Evolutionary conservation across 2,888 invertebrate genomes (phyloP).

Genomic region (Caradrina clavipalpis): DNA sequence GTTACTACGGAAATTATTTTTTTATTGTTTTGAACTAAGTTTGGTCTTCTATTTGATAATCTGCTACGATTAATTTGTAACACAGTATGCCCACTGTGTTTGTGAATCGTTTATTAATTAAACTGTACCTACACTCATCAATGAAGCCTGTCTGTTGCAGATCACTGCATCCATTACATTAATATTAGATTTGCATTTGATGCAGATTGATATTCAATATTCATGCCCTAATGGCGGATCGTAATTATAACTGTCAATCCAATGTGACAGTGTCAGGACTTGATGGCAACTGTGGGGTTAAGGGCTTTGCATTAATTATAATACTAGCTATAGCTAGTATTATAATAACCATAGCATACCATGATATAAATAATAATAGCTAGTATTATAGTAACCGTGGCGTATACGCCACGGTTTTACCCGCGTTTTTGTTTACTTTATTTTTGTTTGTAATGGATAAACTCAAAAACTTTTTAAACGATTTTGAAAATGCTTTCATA

Average conservation of each 20-base stretch:
- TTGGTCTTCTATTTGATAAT: not conserved
- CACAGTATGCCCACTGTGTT: not conserved
- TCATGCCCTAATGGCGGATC: slow-evolving; percentile 18
- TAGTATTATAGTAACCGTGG: too few species aligned
- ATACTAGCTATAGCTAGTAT: too few species aligned
- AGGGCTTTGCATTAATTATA: not conserved
- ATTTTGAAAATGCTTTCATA: too few species aligned
- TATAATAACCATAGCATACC: too few species aligned
- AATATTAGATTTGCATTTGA: slow-evolving; percentile 19
- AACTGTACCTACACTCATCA: slow-evolving; percentile 13
- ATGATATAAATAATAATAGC: too few species aligned
- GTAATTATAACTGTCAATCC: slow-evolving; percentile 25
- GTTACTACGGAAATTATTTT: too few species aligned
- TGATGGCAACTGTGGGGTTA: not conserved
- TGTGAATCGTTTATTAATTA: not conserved
- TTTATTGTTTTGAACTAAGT: not conserved
- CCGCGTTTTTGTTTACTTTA: too few species aligned
- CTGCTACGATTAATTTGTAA: not conserved
- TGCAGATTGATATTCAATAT: slow-evolving; percentile 41
- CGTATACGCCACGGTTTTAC: too few species aligned
- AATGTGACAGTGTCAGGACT: slow-evolving; percentile 18
- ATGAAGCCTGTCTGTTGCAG: slow-evolving; percentile 25
- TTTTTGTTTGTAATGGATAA: too few species aligned
- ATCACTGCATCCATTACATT: slow-evolving; percentile 4
- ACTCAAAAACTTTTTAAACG: too few species aligned